Evolutionary conservation across 2,888 invertebrate species (phyloP).

Genomic region (Drosophila borborema): DNA sequence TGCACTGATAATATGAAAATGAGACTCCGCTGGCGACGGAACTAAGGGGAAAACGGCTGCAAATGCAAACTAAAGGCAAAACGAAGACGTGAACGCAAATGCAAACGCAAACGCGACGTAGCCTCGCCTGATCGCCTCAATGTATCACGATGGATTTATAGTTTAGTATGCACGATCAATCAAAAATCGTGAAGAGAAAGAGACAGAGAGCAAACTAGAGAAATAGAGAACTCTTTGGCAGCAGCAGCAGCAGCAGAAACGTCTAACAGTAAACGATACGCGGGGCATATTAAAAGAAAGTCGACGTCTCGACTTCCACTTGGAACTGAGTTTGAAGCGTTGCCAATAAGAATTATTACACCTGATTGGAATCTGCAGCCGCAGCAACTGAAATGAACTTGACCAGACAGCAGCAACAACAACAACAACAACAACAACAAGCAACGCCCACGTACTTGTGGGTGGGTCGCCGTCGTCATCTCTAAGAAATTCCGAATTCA

Average conservation of each 20-base stretch:
- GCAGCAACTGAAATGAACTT: slow-evolving; percentile 78
- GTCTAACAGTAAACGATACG: slow-evolving; percentile 70
- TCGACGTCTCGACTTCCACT: slow-evolving; percentile 48
- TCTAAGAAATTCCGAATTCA: slow-evolving; percentile 27
- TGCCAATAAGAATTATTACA: slow-evolving; percentile 85
- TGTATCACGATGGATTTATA: slow-evolving; percentile 86
- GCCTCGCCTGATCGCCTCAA: slow-evolving; percentile 85
- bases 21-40: slow-evolving; percentile 52
- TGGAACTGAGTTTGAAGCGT: slow-evolving; percentile 69
- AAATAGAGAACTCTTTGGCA: slow-evolving; percentile 30
- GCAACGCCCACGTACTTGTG: slow-evolving; percentile 72
- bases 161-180: slow-evolving; percentile 86
- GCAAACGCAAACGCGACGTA: slow-evolving; percentile 40
- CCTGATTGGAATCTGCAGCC: slow-evolving; percentile 85
- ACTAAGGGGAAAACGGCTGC: slow-evolving; percentile 36
- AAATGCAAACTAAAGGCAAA: slow-evolving; percentile 28
- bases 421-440: slow-evolving; percentile 25
- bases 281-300: slow-evolving; percentile 72
- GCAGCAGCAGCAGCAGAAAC: slow-evolving; percentile 9
- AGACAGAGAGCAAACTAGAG: slow-evolving; percentile 26
- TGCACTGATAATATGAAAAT: slow-evolving; percentile 77
- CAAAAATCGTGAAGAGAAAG: slow-evolving; percentile 83
- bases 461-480: slow-evolving; percentile 62
- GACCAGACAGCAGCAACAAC: slow-evolving; percentile 68
- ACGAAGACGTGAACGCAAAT: slow-evolving; percentile 52